Base-by-base conservation (phyloP, 2,888 invertebrate species). In the Ormyrus labotus region DNA sequence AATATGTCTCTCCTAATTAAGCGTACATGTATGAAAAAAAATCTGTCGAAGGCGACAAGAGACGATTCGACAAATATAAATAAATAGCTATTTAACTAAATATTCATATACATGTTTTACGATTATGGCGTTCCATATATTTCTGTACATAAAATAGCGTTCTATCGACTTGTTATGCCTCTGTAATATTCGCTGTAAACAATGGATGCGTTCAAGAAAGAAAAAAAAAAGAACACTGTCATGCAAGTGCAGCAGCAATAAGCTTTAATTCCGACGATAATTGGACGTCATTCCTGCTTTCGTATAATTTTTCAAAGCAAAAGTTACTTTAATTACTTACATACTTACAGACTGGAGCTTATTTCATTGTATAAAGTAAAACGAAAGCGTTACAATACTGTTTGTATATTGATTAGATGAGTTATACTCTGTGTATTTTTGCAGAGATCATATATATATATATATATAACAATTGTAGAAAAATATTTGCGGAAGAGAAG, bases 81-180 rank as follows among this genome's bases (percentile, higher is more conserved):
- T 50, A 63, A 60, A 72, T 51, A 63, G 48, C 34, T 61, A 61
- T 50, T 51, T 60, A 7, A 3, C 11, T 63, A 47, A 11, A 58
- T 68, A 51, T 45, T 55, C 55, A 58, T 51, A 34, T 74, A 57
- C 50, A 67, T 65, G 60, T 67, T 73, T 60, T 58, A 74, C 60
- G 11, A 75, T 65, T 34, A 19, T 19, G 48, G 57, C 63, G 65
- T 65, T 64, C 65, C 57, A 64, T 11, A 19, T 65, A 19, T 65
- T 75, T 58, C 58, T 75, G 74, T 75, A 75, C 67, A 75, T 75
- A 75, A 67, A 55, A 55, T 63, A 51, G 74, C 67, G 45, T 60
- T 58, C 67, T 75, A 75, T 67, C 51, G 65, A 75, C 51, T 75
- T 75, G 67, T 75, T 75, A 63, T 50, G 11, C 60, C 61, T 72